phyloP scores from a whole-genome alignment of 1,140 invertebrate genomes.

The Neotoxoptera formosana region DNA sequence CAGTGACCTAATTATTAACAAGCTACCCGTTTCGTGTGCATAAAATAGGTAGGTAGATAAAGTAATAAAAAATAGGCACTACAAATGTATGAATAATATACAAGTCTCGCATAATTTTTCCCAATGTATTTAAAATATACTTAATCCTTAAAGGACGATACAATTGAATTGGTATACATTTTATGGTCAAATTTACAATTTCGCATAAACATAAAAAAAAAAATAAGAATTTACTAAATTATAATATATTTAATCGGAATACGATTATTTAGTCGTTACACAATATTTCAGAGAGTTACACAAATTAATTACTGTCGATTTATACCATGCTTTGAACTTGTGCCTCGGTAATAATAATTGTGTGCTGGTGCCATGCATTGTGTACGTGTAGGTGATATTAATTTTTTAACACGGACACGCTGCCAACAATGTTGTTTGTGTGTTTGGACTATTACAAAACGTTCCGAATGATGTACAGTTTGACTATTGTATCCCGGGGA shows the following conservation, averaged over 20 bases:
- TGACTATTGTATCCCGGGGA: too few relatives aligned
- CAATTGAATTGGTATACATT: neutral
- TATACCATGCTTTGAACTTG: neutral
- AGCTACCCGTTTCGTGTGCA: neutral
- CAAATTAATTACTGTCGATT: neutral
- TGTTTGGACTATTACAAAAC: neutral
- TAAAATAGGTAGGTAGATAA: neutral
- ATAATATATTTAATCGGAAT: neutral
- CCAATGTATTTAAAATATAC: neutral
- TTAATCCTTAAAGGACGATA: too few relatives aligned
- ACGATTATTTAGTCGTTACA: too few relatives aligned
- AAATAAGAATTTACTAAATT: neutral
- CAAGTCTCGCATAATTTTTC: too few relatives aligned
- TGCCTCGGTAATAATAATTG: neutral
- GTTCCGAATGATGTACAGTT: neutral
- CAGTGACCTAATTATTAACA: neutral
- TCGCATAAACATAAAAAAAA: neutral
- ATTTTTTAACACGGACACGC: neutral
- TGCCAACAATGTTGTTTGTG: neutral
- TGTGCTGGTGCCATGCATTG: neutral
- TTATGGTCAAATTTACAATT: neutral
- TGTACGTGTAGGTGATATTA: neutral
- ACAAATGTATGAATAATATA: too few relatives aligned
- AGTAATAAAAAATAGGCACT: neutral
- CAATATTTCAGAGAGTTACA: too few relatives aligned